These are phyloP conservation scores for Sisor rabdophorus DNA, from an alignment of 2,113 vertebrate species.

Conservation along the genomic window DNA sequence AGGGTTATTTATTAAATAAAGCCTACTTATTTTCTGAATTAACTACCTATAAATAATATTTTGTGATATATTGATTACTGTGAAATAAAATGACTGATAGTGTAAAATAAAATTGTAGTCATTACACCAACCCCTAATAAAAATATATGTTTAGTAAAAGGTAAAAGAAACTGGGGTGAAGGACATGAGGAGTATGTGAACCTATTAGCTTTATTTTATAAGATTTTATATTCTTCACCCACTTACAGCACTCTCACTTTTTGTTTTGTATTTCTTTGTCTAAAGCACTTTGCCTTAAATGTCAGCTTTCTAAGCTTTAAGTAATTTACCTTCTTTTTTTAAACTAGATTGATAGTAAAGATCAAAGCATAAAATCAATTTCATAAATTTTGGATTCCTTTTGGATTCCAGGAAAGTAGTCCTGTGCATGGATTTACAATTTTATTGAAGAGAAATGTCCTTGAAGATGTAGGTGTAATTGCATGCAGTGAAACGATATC, in stretches of 20 bases:
- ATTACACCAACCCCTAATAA: not conserved
- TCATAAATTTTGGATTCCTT: slow-evolving; percentile 85
- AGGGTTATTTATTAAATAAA: too few relatives aligned
- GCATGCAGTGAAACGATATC: slow-evolving; percentile 61
- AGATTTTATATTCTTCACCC: slow-evolving; percentile 73
- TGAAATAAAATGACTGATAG: too few relatives aligned
- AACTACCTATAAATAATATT: too few relatives aligned
- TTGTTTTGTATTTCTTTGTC: slow-evolving; percentile 28
- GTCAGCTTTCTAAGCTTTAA: slow-evolving; percentile 7
- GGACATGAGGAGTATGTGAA: slow-evolving; percentile 18
- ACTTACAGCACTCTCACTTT: slow-evolving; percentile 53
- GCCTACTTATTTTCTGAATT: too few relatives aligned
- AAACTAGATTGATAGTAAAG: slow-evolving; percentile 67
- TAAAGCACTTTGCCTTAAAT: slow-evolving; percentile 1
- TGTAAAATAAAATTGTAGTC: too few relatives aligned
- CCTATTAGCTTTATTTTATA: slow-evolving; percentile 63
- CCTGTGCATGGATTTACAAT: slow-evolving; percentile 72
- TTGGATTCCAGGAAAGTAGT: slow-evolving; percentile 69
- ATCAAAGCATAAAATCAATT: slow-evolving; percentile 81
- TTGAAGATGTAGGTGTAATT: slow-evolving; percentile 72
- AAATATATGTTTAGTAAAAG: slow-evolving; percentile 14
- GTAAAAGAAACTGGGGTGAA: slow-evolving; percentile 28
- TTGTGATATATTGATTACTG: too few relatives aligned
- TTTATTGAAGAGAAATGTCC: slow-evolving; percentile 71
- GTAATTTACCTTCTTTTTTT: not conserved